These are phyloP conservation scores for Paralinhomoeus sp. DNA, from an alignment of 2,888 invertebrate species.

Conservation along the genomic window DNA sequence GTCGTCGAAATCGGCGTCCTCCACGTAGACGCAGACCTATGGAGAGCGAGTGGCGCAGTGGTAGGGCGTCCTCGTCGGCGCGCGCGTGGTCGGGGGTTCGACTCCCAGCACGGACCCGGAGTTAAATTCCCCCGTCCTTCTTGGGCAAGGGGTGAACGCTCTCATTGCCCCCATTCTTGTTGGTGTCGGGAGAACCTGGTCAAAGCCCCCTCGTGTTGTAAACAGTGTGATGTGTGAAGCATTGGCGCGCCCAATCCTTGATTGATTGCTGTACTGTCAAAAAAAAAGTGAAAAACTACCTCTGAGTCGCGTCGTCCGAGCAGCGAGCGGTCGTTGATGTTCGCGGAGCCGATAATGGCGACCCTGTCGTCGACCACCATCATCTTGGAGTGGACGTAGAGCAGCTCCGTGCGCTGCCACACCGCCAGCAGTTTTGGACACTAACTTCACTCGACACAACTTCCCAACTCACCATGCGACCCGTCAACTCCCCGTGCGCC, in stretches of 20 bases:
- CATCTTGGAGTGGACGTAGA: conserved; percentile 91
- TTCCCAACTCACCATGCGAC: conserved; percentile 17
- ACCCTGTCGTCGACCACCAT: conserved; percentile 72
- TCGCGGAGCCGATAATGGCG: conserved; percentile 86
- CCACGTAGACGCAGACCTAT: conserved; percentile 41
- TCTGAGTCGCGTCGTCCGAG: conserved; percentile 77
- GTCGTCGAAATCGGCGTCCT: conserved; percentile 40
- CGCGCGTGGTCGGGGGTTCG: no score
- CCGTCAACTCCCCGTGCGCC: conserved; percentile 26
- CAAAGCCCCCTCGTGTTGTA: neutral
- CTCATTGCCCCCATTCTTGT: no score
- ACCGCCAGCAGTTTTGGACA: neutral
- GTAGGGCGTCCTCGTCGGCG: no score
- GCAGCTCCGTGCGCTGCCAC: conserved; percentile 39
- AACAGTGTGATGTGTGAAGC: neutral
- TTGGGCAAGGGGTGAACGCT: no score
- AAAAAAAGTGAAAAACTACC: conserved; percentile 12
- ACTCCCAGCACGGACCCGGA: no score
- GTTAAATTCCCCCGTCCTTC: no score
- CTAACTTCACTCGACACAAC: neutral
- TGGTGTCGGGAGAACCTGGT: neutral
- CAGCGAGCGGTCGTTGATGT: conserved; percentile 87
- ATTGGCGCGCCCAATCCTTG: no score
- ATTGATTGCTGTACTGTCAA: no score
- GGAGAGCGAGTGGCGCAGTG: no score